Conservation (phyloP, 2,888 invertebrate genomes). For the Sphaerophoria taeniata region DNA sequence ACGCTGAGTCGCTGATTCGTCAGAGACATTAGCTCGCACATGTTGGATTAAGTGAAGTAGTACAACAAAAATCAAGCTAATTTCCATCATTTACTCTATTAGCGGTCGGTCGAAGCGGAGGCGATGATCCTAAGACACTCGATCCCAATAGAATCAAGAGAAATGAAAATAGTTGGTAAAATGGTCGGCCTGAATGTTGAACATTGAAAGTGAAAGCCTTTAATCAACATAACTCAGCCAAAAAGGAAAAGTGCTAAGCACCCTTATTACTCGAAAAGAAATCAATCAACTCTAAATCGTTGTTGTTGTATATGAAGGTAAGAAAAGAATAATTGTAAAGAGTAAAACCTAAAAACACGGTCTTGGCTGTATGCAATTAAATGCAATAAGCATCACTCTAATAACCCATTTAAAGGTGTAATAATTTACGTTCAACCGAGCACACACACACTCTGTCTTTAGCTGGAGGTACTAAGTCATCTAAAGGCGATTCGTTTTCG, state of each 20-base stretch:
- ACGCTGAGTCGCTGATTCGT: conserved; percentile 29
- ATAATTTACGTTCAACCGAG: conserved; percentile 45
- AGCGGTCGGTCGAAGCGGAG: background rate
- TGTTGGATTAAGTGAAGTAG: background rate
- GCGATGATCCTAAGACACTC: background rate
- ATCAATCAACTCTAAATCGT: conserved; percentile 50
- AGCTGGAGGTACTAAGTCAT: conserved; percentile 14
- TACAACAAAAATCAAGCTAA: background rate
- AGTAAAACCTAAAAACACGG: conserved; percentile 24
- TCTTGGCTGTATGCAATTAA: conserved; percentile 49
- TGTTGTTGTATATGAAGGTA: background rate
- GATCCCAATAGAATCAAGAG: conserved; percentile 2
- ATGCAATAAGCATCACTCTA: conserved; percentile 61
- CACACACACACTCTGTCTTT: conserved; percentile 28
- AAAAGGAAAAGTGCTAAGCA: conserved; percentile 44
- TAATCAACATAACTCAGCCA: background rate
- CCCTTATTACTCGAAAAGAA: conserved; percentile 58
- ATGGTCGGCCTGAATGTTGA: background rate
- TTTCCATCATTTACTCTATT: conserved; percentile 15
- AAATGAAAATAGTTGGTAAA: background rate
- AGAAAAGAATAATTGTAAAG: background rate
- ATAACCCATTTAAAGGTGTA: conserved; percentile 57
- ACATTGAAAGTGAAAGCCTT: conserved; percentile 56
- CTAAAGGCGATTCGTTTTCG: conserved; percentile 6
- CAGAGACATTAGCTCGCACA: conserved; percentile 20